Evolutionary conservation across 1,140 invertebrate genomes (phyloP), one percentile per base, ranked within the genome.

Genomic region (Centruroides vittatus): DNA sequence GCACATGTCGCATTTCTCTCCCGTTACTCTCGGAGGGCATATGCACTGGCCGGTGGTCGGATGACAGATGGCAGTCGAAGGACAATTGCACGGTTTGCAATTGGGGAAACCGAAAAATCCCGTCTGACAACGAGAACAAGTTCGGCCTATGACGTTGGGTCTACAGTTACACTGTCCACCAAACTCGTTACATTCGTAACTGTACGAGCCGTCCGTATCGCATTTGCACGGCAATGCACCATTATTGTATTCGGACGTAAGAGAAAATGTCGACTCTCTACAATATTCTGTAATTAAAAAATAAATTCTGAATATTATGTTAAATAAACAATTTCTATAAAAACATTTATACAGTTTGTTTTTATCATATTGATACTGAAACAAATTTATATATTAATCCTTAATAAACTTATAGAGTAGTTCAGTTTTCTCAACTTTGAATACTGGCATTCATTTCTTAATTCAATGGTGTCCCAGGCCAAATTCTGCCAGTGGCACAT

Each of bases 111-210:
- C 92, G 69, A 84, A 97, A 73, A 84, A 98, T 1, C 93, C 94
- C 9, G 91, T 91, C 63, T 83, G 82, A 73, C 96, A 99, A 12
- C 83, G 80, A 49, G 86, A 86, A 73, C 96, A 99, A 35, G 82
- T 82, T 54, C 94, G 78, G 49, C 93, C 96, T 66, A 99, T 97
- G 0, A 99, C 85, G 72, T 98, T 92, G 0, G 84, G 80, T 68
- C 86, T 88, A 72, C 97, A 99, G 0, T 83, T 81, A 73, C 97
- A 99, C 70, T 98, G 93, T 1, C 97, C 97, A 0, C 96, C 96
- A 71, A 95, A 96, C 47, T 83, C 80, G 55, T 89, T 83, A 68
- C 90, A 93, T 62, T 89, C 83, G 68, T 95, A 92, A 69, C 86
- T 91, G 0, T 80, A 79, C 0, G 93, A 92, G 0, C 95, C 96